A percentile compares a stretch with the other conserved stretches of the same genome.
Conservation (phyloP, 2,113 vertebrate species). For the Onychorhynchus coronatus region DNA sequence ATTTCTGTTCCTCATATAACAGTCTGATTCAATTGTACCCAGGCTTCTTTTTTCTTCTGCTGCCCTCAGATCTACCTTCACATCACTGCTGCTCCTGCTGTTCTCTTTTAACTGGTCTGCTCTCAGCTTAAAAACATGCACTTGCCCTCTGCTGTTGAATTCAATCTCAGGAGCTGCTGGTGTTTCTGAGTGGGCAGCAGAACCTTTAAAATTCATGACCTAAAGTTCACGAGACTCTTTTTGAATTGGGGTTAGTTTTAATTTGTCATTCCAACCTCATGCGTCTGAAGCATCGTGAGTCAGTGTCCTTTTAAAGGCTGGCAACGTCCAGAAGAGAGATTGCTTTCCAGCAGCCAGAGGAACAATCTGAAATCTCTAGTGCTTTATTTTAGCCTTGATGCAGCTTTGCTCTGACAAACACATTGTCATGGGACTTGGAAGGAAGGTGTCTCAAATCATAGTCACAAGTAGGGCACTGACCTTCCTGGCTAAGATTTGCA, state of each 20-base stretch:
- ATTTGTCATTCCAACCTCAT: slow-evolving; percentile 2
- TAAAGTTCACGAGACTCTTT: background rate
- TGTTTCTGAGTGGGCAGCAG: background rate
- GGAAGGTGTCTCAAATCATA: background rate
- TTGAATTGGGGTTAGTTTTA: background rate
- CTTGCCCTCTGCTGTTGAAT: background rate
- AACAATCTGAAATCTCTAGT: background rate
- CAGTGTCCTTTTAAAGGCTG: slow-evolving; percentile 2
- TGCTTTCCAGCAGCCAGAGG: background rate
- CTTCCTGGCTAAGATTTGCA: background rate
- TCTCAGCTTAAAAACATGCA: background rate
- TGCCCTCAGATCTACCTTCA: background rate
- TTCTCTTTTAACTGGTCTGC: background rate
- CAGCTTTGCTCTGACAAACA: background rate
- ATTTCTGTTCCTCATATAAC: background rate
- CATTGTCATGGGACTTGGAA: background rate
- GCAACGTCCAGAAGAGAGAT: background rate
- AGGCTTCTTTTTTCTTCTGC: background rate
- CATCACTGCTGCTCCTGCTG: background rate
- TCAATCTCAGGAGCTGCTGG: background rate
- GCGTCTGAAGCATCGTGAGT: slow-evolving; percentile 16
- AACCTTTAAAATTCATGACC: background rate
- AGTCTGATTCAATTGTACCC: background rate
- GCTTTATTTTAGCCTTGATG: background rate
- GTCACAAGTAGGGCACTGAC: background rate